phyloP scores from a whole-genome alignment of 2,888 invertebrate genomes.

The Heliconius ismenius region DNA sequence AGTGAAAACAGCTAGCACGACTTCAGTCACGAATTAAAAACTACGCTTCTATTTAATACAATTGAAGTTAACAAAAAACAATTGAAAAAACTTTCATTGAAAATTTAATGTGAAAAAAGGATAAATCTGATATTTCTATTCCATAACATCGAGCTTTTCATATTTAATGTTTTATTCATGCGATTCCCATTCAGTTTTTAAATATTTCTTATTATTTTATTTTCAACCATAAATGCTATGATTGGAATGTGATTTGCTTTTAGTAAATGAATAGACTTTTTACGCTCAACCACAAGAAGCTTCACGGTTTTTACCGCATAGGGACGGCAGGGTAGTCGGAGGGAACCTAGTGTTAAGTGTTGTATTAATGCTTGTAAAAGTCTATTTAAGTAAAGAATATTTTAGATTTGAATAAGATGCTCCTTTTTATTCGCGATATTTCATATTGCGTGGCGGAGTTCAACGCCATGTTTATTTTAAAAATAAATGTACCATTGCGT shows the following conservation, averaged over 20 bases:
- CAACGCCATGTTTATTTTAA: too few relatives aligned
- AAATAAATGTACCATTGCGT: too few relatives aligned
- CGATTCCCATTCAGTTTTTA: conserved; percentile 9
- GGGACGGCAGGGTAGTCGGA: too few relatives aligned
- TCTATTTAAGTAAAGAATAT: too few relatives aligned
- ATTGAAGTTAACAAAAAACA: not conserved
- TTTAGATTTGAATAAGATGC: too few relatives aligned
- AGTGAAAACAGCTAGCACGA: not conserved
- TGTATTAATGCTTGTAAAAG: too few relatives aligned
- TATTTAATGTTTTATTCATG: conserved; percentile 17
- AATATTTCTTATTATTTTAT: conserved; percentile 21
- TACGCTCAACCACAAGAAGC: not conserved
- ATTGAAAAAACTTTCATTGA: conserved; percentile 1
- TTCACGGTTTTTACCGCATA: not conserved
- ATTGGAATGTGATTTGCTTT: not conserved
- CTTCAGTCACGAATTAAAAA: not conserved
- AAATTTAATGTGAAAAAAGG: conserved; percentile 20
- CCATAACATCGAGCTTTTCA: conserved; percentile 22
- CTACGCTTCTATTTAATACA: not conserved
- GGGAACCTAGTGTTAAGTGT: too few relatives aligned
- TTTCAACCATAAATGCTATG: not conserved
- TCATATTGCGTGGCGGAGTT: too few relatives aligned
- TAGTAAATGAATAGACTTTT: not conserved
- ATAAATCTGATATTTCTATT: conserved; percentile 18
- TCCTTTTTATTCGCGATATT: too few relatives aligned